Conservation (phyloP, 2,113 vertebrate genomes). For the Lates calcarifer region DNA sequence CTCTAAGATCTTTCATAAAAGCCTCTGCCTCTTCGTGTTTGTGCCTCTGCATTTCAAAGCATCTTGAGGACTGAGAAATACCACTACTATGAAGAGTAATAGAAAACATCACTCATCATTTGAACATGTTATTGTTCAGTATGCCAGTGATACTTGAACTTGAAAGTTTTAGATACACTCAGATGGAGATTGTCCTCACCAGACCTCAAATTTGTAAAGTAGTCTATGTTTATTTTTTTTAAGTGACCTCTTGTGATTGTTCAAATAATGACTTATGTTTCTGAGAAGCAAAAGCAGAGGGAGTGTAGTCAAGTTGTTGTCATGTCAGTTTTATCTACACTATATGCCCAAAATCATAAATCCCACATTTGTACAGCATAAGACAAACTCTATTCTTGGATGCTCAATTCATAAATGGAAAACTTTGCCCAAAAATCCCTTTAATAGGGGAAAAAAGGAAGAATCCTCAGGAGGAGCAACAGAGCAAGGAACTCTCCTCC, state of each 20-base stretch:
- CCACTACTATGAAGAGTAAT: neutral
- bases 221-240: too few species aligned
- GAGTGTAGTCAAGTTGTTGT: too few species aligned
- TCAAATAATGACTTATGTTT: neutral
- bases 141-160: neutral
- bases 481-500: neutral
- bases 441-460: neutral
- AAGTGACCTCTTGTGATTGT: neutral
- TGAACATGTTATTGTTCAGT: neutral
- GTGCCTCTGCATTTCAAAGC: neutral
- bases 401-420: too few species aligned
- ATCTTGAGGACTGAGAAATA: neutral
- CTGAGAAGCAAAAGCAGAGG: too few species aligned
- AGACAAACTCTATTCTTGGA: too few species aligned
- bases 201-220: too few species aligned
- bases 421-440: neutral
- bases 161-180: neutral
- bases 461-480: neutral
- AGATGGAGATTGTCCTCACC: neutral
- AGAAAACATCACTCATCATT: neutral
- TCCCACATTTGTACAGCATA: too few species aligned
- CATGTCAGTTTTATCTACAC: too few species aligned
- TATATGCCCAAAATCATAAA: too few species aligned
- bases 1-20: neutral
- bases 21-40: slow-evolving; percentile 19